Conservation (phyloP, 2,797 vertebrate genomes). For the Triplophysa yarkandensis region DNA sequence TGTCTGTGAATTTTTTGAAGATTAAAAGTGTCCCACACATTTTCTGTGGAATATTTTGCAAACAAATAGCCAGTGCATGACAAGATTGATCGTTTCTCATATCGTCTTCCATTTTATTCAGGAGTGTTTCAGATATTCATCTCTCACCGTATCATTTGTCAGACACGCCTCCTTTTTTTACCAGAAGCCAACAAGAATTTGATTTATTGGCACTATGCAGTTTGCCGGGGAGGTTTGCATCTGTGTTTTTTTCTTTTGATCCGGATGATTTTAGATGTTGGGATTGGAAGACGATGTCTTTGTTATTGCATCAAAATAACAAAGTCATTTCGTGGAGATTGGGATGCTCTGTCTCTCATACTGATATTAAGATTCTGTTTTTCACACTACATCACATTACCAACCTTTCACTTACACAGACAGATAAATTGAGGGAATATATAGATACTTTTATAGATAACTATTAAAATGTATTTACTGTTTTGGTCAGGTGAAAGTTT, state of each 20-base stretch:
- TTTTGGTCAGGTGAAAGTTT: not conserved
- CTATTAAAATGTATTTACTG: not conserved
- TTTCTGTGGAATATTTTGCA: slow-evolving; percentile 46
- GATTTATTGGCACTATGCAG: slow-evolving; percentile 38
- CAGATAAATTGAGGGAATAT: not conserved
- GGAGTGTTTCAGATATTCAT: slow-evolving; percentile 50
- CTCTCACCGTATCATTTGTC: slow-evolving; percentile 42
- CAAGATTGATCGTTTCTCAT: slow-evolving; percentile 49
- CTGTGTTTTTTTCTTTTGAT: not conserved
- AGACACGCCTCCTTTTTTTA: slow-evolving; percentile 37
- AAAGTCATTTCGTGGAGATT: slow-evolving; percentile 19
- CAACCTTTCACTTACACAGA: not conserved
- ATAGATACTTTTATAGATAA: not conserved
- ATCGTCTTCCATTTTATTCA: slow-evolving; percentile 50
- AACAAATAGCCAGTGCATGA: slow-evolving; percentile 35
- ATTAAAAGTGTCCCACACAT: slow-evolving; percentile 17
- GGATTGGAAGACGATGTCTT: slow-evolving; percentile 19
- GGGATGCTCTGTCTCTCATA: slow-evolving; percentile 16
- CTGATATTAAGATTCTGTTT: slow-evolving; percentile 5
- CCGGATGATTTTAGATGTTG: slow-evolving; percentile 19
- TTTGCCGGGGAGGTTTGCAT: not conserved
- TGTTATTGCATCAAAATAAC: slow-evolving; percentile 4
- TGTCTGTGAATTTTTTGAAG: slow-evolving; percentile 21
- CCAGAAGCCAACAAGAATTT: slow-evolving; percentile 35
- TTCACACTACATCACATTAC: not conserved